phyloP scores from a whole-genome alignment of 2,113 vertebrate genomes.

The Proterorhinus semilunaris region DNA sequence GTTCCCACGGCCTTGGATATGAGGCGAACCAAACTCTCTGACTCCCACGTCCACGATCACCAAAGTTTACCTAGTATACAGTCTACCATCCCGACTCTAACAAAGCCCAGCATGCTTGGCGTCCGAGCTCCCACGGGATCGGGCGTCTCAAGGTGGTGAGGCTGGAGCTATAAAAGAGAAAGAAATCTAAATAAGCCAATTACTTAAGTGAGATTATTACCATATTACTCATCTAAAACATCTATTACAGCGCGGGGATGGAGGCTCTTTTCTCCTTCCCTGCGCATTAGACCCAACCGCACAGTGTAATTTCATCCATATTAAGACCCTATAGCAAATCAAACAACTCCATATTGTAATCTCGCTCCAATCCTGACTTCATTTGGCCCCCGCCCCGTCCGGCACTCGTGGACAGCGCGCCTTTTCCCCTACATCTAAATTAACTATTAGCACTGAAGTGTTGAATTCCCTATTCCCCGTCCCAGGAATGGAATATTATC shows the following conservation, averaged over 20 bases:
- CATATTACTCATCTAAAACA: not conserved
- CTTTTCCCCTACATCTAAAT: constrained; percentile 11
- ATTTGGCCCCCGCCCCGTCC: constrained; percentile 10
- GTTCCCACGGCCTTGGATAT: no score
- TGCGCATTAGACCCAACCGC: constrained; percentile 1
- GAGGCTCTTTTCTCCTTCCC: not conserved
- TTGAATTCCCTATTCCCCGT: constrained; percentile 2
- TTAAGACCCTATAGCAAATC: constrained; percentile 17
- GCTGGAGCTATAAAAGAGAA: not conserved
- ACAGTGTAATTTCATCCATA: constrained; percentile 15
- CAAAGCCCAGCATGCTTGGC: no score
- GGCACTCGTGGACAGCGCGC: not conserved
- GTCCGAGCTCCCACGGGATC: no score
- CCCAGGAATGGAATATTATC: constrained; percentile 26
- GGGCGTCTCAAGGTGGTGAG: no score
- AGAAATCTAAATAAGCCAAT: not conserved
- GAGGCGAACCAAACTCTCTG: no score
- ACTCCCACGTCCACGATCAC: no score
- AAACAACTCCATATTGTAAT: constrained; percentile 17
- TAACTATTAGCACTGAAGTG: not conserved
- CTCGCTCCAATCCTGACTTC: constrained; percentile 6
- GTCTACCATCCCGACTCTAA: no score
- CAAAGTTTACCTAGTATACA: no score
- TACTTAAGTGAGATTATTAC: not conserved
- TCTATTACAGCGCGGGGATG: not conserved